Evolutionary conservation across 1,140 invertebrate species (phyloP).

Genomic region (Dysdera silvatica): DNA sequence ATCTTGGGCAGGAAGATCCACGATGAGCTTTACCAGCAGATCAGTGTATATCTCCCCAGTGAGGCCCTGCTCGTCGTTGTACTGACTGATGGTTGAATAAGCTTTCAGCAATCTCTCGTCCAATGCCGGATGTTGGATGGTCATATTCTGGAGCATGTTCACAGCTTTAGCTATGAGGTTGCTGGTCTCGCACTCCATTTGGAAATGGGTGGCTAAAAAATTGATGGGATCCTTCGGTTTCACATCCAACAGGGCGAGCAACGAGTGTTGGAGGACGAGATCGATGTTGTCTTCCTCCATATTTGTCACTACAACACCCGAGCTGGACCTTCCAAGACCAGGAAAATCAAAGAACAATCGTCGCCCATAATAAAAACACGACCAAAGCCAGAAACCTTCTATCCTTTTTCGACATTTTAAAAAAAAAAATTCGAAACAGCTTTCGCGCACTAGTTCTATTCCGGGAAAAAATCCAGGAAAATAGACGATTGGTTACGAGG

Average conservation of each 20-base stretch:
- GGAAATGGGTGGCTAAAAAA: constrained; percentile 23
- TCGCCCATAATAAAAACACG: too few species aligned
- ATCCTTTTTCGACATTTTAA: too few species aligned
- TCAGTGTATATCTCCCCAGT: constrained; percentile 29
- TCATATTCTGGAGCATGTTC: constrained; percentile 21
- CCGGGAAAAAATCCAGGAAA: too few species aligned
- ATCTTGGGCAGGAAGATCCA: constrained; percentile 6
- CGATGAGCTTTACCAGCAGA: constrained; percentile 20
- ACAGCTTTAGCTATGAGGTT: constrained; percentile 26
- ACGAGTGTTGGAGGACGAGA: constrained; percentile 11
- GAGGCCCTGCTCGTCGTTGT: constrained; percentile 20
- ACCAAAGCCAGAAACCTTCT: too few species aligned
- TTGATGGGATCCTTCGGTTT: constrained; percentile 28
- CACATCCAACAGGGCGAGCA: constrained; percentile 18
- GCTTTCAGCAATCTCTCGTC: constrained; percentile 21
- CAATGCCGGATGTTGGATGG: constrained; percentile 21
- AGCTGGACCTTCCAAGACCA: too few species aligned
- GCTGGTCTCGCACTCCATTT: constrained; percentile 25
- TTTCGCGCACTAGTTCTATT: too few species aligned
- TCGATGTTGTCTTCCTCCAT: constrained; percentile 23
- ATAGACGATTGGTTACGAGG: too few species aligned
- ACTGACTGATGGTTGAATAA: constrained; percentile 22
- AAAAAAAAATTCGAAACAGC: too few species aligned
- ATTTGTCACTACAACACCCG: too few species aligned
- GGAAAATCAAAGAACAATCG: too few species aligned